Base-by-base conservation (phyloP, 2,888 invertebrate genomes). In the Conus canariensis region DNA sequence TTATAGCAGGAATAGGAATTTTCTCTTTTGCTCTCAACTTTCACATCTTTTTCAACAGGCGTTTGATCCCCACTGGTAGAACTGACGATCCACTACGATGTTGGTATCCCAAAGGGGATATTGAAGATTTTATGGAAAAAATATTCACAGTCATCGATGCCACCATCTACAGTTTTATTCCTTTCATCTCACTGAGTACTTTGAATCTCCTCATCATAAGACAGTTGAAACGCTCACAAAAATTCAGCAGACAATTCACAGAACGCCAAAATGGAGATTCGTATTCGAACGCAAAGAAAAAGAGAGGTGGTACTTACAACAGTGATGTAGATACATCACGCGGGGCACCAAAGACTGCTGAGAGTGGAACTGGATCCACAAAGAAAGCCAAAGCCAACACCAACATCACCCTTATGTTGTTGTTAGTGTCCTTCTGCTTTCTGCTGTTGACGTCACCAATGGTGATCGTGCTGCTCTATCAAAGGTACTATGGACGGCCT, bases 381-480 rank as follows among this genome's bases (percentile, higher is more conserved):
- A 16, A 58, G 22, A 83, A 59, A 58, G 58, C 74, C 14, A 56
- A 8, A 25, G 58, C 60, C 45, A 88, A 67, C 83, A 30, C 80
- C 80, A 89, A 91, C 87, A 82, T 91, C 74, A 90, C 91, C 59
- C 19, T 90, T 19, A 91, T 91, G 91, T 70, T 91, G 8, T 82
- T 91, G 22, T 64, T 91, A 56, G 91, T 91, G 77, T 90, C 90
- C 58, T 91, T 90, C 67, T 89, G 91, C 8, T 91, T 91, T 64
- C 90, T 91, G 45, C 7, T 91, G 67, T 80, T 91, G 77, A 90
- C 90, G 5, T 90, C 90, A 16, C 91, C 91, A 14, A 83, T 91
- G n/a, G 91, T 89, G 56, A 67, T 91, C 22, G 74, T 89, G n/a
- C 82, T 90, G 19, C 70, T 91, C 12, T 87, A 91, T 30, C 88